phyloP scores from a whole-genome alignment of 2,888 invertebrate species.

The Chaitophorus viminalis region DNA sequence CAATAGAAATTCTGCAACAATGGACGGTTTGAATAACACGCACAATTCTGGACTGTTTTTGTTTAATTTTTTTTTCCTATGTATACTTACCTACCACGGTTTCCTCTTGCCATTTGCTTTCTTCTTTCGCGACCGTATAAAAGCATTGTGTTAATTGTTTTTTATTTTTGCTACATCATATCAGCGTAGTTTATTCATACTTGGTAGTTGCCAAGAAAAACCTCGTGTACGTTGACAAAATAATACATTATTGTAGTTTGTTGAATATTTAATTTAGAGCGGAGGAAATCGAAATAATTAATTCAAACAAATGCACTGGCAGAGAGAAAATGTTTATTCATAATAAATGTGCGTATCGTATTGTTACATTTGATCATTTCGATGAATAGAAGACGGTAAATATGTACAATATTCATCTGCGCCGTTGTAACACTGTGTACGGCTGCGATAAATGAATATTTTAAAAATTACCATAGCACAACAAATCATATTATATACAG shows the following conservation, averaged over 20 bases:
- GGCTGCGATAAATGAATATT: not conserved
- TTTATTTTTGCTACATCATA: conserved; percentile 27
- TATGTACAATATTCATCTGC: not conserved
- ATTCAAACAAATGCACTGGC: conserved; percentile 24
- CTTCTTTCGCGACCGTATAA: not conserved
- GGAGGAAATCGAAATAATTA: conserved; percentile 23
- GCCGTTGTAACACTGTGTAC: not conserved
- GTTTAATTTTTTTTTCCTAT: not conserved
- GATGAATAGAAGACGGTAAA: not conserved
- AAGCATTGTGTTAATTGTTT: conserved; percentile 22
- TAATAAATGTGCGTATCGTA: not conserved
- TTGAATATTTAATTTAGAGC: conserved; percentile 32
- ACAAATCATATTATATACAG: not conserved
- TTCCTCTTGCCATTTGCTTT: not conserved
- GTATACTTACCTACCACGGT: not conserved
- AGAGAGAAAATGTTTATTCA: conserved; percentile 2
- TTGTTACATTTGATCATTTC: not conserved
- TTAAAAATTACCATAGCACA: not conserved
- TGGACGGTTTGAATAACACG: conserved; percentile 14
- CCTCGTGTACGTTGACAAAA: conserved; percentile 16
- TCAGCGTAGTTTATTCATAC: conserved; percentile 1
- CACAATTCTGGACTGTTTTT: not conserved
- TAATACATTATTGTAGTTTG: conserved; percentile 16
- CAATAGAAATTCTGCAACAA: conserved; percentile 24
- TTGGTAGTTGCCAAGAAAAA: conserved; percentile 31